phyloP scores from a whole-genome alignment of 2,888 invertebrate genomes.

The Pteria penguin region DNA sequence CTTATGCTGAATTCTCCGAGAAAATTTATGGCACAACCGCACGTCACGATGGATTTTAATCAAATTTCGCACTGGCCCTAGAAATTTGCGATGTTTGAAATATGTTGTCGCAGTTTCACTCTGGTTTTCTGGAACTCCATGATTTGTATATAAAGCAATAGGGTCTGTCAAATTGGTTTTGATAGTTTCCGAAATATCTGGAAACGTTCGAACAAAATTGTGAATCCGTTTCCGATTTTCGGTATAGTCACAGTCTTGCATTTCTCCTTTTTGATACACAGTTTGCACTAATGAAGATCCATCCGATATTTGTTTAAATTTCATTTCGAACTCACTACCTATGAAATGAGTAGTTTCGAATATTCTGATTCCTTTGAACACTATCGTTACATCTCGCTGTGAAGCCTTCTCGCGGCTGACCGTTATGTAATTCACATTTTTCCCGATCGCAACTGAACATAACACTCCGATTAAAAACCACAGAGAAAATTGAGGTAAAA shows the following conservation, averaged over 20 bases:
- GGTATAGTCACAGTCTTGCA: constrained; percentile 65
- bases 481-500: background rate
- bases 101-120: constrained; percentile 7
- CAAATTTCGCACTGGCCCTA: constrained; percentile 9
- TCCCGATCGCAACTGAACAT: background rate
- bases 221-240: constrained; percentile 51
- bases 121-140: too few relatives aligned
- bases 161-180: too few relatives aligned
- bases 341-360: constrained; percentile 55
- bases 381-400: constrained; percentile 60
- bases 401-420: constrained; percentile 46
- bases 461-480: background rate
- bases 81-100: constrained; percentile 23
- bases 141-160: too few relatives aligned
- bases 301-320: constrained; percentile 60
- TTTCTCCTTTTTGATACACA: constrained; percentile 57
- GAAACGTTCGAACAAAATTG: constrained; percentile 48
- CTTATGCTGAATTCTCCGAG: constrained; percentile 4
- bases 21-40: constrained; percentile 15
- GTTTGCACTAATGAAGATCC: constrained; percentile 62
- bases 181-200: background rate
- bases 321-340: constrained; percentile 39
- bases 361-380: constrained; percentile 54
- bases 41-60: constrained; percentile 28
- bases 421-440: constrained; percentile 53